These are phyloP conservation scores for Lagocephalus sceleratus DNA, from an alignment of 2,797 vertebrate species.

Conservation along the genomic window DNA sequence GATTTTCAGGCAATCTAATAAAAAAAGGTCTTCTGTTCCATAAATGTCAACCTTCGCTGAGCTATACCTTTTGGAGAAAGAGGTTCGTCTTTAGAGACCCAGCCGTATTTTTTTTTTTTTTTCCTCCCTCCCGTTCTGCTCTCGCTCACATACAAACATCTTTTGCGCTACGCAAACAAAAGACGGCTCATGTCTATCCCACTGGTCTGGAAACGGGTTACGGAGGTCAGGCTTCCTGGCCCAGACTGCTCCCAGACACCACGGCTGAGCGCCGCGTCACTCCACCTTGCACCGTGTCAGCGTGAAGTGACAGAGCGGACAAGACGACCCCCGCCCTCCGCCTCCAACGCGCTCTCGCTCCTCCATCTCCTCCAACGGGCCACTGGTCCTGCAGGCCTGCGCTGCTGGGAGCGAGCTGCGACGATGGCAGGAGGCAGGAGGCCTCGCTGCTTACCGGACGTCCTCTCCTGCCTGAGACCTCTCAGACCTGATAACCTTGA, in stretches of 20 bases:
- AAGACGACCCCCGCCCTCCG: slow-evolving; percentile 26
- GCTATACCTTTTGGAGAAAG: slow-evolving; percentile 50
- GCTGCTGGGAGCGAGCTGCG: slow-evolving; percentile 53
- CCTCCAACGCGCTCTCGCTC: slow-evolving; percentile 26
- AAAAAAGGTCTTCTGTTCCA: slow-evolving; percentile 45
- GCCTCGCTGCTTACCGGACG: slow-evolving; percentile 40
- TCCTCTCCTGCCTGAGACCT: slow-evolving; percentile 56
- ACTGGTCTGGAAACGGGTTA: slow-evolving; percentile 46
- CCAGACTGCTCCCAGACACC: slow-evolving; percentile 63
- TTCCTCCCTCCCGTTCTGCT: slow-evolving; percentile 8
- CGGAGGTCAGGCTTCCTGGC: slow-evolving; percentile 54
- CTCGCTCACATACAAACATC: slow-evolving; percentile 34
- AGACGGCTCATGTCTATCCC: slow-evolving; percentile 39
- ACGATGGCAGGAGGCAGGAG: slow-evolving; percentile 39
- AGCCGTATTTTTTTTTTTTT: slow-evolving; percentile 13
- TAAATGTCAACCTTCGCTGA: slow-evolving; percentile 61
- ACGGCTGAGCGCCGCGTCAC: slow-evolving; percentile 68
- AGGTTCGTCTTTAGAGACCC: slow-evolving; percentile 49
- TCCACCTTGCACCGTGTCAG: slow-evolving; percentile 70
- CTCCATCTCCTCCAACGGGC: slow-evolving; percentile 50
- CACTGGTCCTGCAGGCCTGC: slow-evolving; percentile 50
- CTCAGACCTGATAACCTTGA: slow-evolving; percentile 73
- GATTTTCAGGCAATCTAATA: slow-evolving; percentile 55
- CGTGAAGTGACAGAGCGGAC: slow-evolving; percentile 70
- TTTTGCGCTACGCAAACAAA: slow-evolving; percentile 58